These are phyloP conservation scores for Abscondita cerata DNA, from an alignment of 2,888 invertebrate species.

Conservation along the genomic window DNA sequence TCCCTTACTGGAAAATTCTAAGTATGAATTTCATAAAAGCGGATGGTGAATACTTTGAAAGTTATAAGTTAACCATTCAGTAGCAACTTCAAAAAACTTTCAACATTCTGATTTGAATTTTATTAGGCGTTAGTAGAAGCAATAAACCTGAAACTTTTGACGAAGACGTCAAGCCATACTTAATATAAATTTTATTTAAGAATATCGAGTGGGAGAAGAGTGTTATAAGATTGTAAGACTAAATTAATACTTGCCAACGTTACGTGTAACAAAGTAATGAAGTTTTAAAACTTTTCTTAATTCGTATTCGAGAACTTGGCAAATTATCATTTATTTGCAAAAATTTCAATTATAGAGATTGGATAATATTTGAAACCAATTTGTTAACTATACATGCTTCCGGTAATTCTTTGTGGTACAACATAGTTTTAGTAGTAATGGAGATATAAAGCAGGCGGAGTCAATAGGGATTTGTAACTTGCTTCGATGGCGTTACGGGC, in stretches of 20 bases:
- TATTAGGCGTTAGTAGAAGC: slow-evolving; percentile 28
- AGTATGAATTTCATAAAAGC: slow-evolving; percentile 27
- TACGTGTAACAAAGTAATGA: not conserved
- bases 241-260: not conserved
- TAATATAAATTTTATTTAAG: slow-evolving; percentile 13
- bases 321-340: not conserved
- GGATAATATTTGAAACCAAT: no score
- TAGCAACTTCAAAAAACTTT: slow-evolving; percentile 29
- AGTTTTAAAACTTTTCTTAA: not conserved
- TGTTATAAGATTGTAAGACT: slow-evolving; percentile 5
- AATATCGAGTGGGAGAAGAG: slow-evolving; percentile 1
- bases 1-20: slow-evolving; percentile 9
- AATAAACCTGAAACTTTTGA: slow-evolving; percentile 26
- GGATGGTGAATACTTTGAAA: slow-evolving; percentile 15
- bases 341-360: no score
- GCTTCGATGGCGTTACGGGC: not conserved
- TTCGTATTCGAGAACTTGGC: not conserved
- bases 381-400: no score
- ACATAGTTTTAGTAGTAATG: no score
- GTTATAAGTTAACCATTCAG: slow-evolving; percentile 28
- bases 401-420: no score
- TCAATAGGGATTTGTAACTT: slow-evolving; percentile 19
- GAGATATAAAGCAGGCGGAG: no score
- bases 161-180: slow-evolving; percentile 22
- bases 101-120: slow-evolving; percentile 31